phyloP scores from a whole-genome alignment of 2,888 invertebrate species.

The Diarsia rubi region DNA sequence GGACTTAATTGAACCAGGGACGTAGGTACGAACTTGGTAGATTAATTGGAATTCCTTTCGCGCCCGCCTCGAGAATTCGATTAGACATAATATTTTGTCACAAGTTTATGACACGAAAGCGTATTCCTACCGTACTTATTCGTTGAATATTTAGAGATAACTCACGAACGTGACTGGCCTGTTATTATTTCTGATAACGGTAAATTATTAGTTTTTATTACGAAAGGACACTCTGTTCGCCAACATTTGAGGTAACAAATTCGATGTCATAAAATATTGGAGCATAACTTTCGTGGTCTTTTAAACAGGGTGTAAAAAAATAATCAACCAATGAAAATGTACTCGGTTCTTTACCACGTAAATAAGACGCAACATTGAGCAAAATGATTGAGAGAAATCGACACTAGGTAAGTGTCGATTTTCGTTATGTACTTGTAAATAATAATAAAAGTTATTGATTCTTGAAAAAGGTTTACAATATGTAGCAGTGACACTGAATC shows the following conservation, averaged over 20 bases:
- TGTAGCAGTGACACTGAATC: too few species aligned
- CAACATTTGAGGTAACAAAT: slow-evolving; percentile 6
- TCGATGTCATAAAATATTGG: background rate
- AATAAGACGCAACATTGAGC: background rate
- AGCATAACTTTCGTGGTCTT: background rate
- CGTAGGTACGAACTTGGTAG: slow-evolving; percentile 13
- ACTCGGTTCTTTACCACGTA: background rate
- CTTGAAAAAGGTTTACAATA: too few species aligned
- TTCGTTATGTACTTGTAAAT: background rate
- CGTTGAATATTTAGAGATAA: slow-evolving; percentile 47
- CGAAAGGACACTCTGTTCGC: slow-evolving; percentile 2
- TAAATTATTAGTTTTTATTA: slow-evolving; percentile 21
- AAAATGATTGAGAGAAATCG: background rate
- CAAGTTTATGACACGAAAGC: slow-evolving; percentile 37
- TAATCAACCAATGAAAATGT: background rate
- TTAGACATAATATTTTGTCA: slow-evolving; percentile 52
- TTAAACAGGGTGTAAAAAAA: background rate
- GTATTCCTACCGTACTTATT: slow-evolving; percentile 9
- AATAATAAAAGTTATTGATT: too few species aligned
- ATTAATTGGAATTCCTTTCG: slow-evolving; percentile 52
- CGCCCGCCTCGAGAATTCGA: slow-evolving; percentile 46
- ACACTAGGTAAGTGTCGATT: too few species aligned
- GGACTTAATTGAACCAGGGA: slow-evolving; percentile 19
- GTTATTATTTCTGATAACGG: slow-evolving; percentile 23
- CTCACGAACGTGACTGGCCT: slow-evolving; percentile 28